Evolutionary conservation across 2,797 vertebrate genomes (phyloP).

Genomic region (Microctenopoma lineatum): DNA sequence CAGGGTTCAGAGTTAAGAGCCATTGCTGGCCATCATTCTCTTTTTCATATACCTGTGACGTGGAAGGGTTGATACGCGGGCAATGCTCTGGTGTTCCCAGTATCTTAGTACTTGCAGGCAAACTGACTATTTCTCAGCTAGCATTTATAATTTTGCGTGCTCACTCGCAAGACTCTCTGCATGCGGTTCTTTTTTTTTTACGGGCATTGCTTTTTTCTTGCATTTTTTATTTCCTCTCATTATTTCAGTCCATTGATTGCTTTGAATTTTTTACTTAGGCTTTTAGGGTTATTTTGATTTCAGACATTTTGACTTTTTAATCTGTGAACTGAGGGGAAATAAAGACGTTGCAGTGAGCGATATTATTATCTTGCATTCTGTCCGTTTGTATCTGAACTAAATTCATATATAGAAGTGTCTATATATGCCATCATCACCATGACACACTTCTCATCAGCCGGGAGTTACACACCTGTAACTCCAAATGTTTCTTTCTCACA

Average conservation of each 20-base stretch:
- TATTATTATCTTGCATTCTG: constrained; percentile 61
- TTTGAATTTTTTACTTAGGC: background rate
- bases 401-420: constrained; percentile 85
- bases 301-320: background rate
- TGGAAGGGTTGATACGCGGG: constrained; percentile 11
- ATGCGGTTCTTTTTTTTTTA: constrained; percentile 65
- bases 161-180: constrained; percentile 59
- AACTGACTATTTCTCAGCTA: constrained; percentile 34
- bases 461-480: constrained; percentile 84
- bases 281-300: constrained; percentile 7
- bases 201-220: constrained; percentile 48
- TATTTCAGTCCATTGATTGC: constrained; percentile 41
- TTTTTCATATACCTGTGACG: constrained; percentile 37
- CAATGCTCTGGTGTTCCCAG: constrained; percentile 37
- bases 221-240: constrained; percentile 85
- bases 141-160: constrained; percentile 48
- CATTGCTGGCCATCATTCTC: constrained; percentile 25
- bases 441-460: constrained; percentile 70
- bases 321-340: constrained; percentile 80
- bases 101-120: constrained; percentile 58
- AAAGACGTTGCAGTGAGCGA: constrained; percentile 72
- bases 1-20: constrained; percentile 33
- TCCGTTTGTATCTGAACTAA: constrained; percentile 46
- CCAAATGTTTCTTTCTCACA: constrained; percentile 79
- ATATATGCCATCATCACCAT: constrained; percentile 82